These are phyloP conservation scores for Gobionotothen gibberifrons DNA, from an alignment of 2,797 vertebrate genomes.

Conservation along the genomic window DNA sequence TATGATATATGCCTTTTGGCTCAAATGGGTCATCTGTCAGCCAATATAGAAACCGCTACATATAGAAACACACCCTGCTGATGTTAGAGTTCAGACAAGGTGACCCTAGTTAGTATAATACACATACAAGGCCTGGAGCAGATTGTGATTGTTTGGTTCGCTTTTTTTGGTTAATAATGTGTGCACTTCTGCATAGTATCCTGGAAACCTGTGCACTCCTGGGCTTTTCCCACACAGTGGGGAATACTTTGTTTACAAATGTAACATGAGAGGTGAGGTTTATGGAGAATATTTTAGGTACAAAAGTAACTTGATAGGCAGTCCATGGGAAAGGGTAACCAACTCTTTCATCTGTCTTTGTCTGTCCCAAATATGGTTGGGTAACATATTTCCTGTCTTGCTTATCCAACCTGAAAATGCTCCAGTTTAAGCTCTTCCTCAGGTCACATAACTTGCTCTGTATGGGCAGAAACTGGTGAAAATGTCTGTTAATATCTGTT, in stretches of 20 bases:
- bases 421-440: too few relatives aligned
- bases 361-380: slow-evolving; percentile 16
- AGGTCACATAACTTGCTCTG: too few relatives aligned
- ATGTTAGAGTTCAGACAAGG: slow-evolving; percentile 5
- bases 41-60: neutral
- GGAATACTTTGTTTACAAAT: too few relatives aligned
- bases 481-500: too few relatives aligned
- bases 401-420: neutral
- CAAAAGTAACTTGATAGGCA: slow-evolving; percentile 22
- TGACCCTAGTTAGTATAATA: slow-evolving; percentile 2
- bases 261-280: slow-evolving; percentile 11
- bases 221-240: neutral
- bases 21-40: too few relatives aligned
- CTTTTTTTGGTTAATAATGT: neutral
- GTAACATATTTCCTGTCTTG: slow-evolving; percentile 24
- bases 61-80: neutral
- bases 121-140: too few relatives aligned
- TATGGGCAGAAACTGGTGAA: too few relatives aligned
- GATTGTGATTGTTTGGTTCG: neutral
- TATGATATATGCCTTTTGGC: too few relatives aligned
- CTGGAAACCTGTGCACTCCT: neutral
- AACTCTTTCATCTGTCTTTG: slow-evolving; percentile 32
- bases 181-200: neutral
- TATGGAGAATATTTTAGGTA: neutral
- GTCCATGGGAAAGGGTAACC: neutral